A percentile compares a stretch with the other conserved stretches of the same genome.
Conservation (phyloP, 2,113 vertebrate genomes). For the Myxocyprinus asiaticus region DNA sequence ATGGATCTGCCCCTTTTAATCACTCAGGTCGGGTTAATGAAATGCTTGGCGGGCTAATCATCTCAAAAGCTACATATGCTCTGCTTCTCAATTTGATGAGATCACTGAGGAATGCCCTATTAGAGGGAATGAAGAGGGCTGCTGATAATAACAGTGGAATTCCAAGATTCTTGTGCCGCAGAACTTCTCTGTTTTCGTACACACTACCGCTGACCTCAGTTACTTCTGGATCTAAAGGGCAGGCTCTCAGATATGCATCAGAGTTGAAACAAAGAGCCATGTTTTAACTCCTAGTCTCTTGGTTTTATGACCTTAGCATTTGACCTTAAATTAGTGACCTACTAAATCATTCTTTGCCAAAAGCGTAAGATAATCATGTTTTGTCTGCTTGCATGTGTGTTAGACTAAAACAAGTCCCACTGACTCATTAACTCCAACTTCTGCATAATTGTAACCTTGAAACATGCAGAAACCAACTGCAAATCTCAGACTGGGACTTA, state of each 20-base stretch:
- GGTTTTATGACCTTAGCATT: neutral
- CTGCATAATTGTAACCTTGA: too few species aligned
- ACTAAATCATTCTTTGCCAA: too few species aligned
- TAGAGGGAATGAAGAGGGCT: neutral
- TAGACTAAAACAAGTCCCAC: too few species aligned
- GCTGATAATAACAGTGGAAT: neutral
- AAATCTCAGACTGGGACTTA: neutral
- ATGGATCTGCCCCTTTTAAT: slow-evolving; percentile 31
- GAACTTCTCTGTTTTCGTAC: slow-evolving; percentile 6
- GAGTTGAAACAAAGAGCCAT: neutral
- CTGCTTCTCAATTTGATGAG: slow-evolving; percentile 16
- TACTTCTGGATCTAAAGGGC: slow-evolving; percentile 25
- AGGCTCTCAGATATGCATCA: neutral
- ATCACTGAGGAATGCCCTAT: slow-evolving; percentile 18
- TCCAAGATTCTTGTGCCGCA: slow-evolving; percentile 7
- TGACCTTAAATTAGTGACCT: too few species aligned
- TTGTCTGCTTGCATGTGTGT: too few species aligned
- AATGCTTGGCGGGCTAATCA: slow-evolving; percentile 16
- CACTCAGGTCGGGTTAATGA: slow-evolving; percentile 27
- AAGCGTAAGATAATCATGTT: too few species aligned
- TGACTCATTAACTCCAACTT: too few species aligned
- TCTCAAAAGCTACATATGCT: slow-evolving; percentile 24
- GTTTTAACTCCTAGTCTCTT: neutral
- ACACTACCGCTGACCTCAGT: slow-evolving; percentile 24
- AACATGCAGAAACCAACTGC: neutral